Evolutionary conservation across 2,113 vertebrate species (phyloP).

Genomic region (Sphaerodactylus townsendi): DNA sequence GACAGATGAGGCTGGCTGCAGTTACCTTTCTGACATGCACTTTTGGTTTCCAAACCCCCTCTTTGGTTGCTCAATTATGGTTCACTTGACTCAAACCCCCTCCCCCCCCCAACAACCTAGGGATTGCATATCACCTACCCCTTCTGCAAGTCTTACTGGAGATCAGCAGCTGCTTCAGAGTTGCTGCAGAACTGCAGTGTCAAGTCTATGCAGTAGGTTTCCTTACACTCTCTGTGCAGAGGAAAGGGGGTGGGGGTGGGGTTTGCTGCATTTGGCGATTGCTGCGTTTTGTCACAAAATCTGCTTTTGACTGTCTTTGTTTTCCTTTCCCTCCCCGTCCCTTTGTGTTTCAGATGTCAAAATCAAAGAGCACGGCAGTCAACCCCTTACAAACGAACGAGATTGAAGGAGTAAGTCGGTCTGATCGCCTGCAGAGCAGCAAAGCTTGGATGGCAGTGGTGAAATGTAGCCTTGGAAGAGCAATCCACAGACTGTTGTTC

Average conservation of each 20-base stretch:
- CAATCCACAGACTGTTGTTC: neutral
- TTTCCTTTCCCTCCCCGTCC: neutral
- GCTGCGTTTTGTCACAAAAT: neutral
- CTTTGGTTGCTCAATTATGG: neutral
- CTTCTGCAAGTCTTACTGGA: neutral
- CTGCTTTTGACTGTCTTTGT: neutral
- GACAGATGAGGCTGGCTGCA: neutral
- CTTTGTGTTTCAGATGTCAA: neutral
- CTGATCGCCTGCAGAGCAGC: slow-evolving; percentile 4
- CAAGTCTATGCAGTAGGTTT: slow-evolving; percentile 23
- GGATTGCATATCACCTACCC: fast-evolving
- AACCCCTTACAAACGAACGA: neutral
- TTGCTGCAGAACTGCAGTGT: slow-evolving; percentile 14
- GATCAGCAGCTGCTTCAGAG: slow-evolving; percentile 42
- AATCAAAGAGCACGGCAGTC: neutral
- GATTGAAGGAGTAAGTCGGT: neutral
- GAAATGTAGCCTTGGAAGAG: neutral
- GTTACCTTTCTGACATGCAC: neutral
- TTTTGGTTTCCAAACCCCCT: neutral
- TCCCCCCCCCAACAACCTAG: neutral
- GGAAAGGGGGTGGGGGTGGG: slow-evolving; percentile 17
- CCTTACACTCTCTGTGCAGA: slow-evolving; percentile 13
- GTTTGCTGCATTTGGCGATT: neutral
- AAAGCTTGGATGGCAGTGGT: neutral
- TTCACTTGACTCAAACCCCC: neutral